Conservation (phyloP, 2,888 invertebrate species). For the Perizoma flavofasciatum region DNA sequence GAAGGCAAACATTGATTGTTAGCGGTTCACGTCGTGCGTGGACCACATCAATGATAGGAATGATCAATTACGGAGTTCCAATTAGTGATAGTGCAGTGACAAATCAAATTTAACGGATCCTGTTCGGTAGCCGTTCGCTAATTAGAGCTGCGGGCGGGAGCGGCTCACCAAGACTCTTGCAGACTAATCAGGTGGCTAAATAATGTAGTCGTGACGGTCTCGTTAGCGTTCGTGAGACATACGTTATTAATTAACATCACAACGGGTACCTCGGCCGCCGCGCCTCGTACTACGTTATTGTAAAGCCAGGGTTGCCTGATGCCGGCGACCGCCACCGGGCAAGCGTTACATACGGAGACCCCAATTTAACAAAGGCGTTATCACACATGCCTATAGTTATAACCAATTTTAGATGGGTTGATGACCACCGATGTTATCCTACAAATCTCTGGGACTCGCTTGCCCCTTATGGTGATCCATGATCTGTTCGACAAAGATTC, state of each 20-base stretch:
- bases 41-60: constrained; percentile 56
- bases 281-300: background rate
- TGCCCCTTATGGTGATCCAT: too few species aligned
- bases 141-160: constrained; percentile 74
- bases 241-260: constrained; percentile 82
- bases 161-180: constrained; percentile 51
- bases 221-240: constrained; percentile 80
- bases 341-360: too few species aligned
- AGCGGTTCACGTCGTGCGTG: constrained; percentile 43
- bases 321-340: background rate
- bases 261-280: constrained; percentile 49
- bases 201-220: constrained; percentile 81
- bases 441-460: too few species aligned
- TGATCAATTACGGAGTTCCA: constrained; percentile 73
- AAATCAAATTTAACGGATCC: constrained; percentile 74
- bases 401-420: too few species aligned
- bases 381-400: background rate
- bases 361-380: background rate
- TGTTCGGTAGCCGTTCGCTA: constrained; percentile 66
- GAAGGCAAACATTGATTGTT: constrained; percentile 56
- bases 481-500: too few species aligned
- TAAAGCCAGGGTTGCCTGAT: too few species aligned
- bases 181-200: constrained; percentile 83
- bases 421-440: too few species aligned
- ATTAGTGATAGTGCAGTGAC: constrained; percentile 77